phyloP scores from a whole-genome alignment of 2,888 invertebrate genomes.

The Dicyrtomina minuta region DNA sequence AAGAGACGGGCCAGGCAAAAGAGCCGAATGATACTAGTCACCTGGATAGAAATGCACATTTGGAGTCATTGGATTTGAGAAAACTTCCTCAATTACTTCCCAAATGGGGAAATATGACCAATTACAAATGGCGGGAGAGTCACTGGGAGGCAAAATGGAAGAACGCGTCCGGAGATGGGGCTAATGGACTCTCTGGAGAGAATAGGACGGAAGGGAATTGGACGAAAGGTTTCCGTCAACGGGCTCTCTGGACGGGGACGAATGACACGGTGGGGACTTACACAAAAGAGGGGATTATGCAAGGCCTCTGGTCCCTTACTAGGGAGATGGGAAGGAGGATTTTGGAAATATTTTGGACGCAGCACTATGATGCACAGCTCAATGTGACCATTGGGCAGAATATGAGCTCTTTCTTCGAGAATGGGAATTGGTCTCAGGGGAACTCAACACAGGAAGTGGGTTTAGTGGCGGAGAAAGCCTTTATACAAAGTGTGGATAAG shows the following conservation, averaged over 20 bases:
- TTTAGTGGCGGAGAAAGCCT: too few species aligned
- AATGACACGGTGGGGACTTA: not conserved
- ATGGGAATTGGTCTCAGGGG: constrained; percentile 1
- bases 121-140: constrained; percentile 8
- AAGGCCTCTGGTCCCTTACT: not conserved
- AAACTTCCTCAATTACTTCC: not conserved
- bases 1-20: too few species aligned
- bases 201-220: constrained; percentile 6
- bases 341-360: constrained; percentile 12
- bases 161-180: not conserved
- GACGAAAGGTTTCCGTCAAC: not conserved
- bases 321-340: not conserved
- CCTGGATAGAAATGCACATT: too few species aligned
- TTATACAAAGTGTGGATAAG: too few species aligned
- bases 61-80: not conserved
- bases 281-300: not conserved
- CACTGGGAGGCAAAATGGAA: not conserved
- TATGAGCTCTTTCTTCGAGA: not conserved
- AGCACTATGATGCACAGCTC: not conserved
- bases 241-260: not conserved
- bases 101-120: not conserved
- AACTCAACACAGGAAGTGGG: not conserved
- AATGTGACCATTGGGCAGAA: not conserved
- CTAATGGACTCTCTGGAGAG: too few species aligned
- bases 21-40: too few species aligned